These are phyloP conservation scores for Ascidia mentula DNA, from an alignment of 23 tunicate species.

Conservation along the genomic window DNA sequence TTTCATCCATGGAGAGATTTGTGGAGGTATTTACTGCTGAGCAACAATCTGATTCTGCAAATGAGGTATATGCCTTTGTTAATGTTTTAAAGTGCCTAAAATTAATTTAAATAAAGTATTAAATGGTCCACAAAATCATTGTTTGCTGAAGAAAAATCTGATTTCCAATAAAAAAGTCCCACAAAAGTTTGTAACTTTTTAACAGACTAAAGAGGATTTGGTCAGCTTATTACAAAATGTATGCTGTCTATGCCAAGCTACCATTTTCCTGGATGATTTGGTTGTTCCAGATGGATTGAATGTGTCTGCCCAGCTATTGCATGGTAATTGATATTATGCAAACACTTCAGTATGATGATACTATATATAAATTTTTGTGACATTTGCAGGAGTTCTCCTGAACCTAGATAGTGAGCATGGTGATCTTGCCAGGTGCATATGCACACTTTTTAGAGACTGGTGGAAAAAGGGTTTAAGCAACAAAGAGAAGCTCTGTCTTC, in stretches of 20 bases:
- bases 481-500: background rate
- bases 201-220: background rate
- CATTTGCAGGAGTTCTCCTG: background rate
- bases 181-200: too few relatives aligned
- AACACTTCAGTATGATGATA: background rate
- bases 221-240: background rate
- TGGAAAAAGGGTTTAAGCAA: background rate
- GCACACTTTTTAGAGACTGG: background rate
- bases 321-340: background rate
- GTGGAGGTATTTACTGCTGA: background rate
- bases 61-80: too few relatives aligned
- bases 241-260: background rate
- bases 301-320: background rate
- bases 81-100: too few relatives aligned
- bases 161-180: too few relatives aligned
- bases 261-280: background rate
- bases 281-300: background rate
- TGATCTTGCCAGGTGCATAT: background rate
- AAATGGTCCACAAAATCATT: too few relatives aligned
- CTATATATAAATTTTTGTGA: background rate
- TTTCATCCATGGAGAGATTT: background rate
- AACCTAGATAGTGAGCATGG: background rate
- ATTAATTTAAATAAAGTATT: too few relatives aligned
- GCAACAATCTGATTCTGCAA: too few relatives aligned
- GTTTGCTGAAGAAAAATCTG: too few relatives aligned